These are phyloP conservation scores for Cosmopolites sordidus DNA, from an alignment of 2,888 invertebrate species.

Conservation along the genomic window DNA sequence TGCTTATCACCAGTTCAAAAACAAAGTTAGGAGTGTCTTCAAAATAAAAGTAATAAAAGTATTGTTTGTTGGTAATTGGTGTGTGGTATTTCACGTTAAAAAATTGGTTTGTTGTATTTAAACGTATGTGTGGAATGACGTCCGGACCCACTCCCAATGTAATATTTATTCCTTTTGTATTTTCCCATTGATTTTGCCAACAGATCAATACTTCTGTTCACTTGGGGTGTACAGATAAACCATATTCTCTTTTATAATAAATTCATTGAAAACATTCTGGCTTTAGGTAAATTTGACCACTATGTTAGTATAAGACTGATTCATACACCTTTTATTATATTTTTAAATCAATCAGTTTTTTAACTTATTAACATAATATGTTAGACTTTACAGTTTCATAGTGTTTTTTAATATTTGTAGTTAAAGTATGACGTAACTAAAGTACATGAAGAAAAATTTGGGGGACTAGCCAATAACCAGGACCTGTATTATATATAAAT, in stretches of 20 bases:
- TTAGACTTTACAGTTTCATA: too few relatives aligned
- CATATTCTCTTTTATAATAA: conserved; percentile 16
- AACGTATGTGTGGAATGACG: too few relatives aligned
- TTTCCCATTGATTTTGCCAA: conserved; percentile 38
- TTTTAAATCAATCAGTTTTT: too few relatives aligned
- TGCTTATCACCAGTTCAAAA: background rate
- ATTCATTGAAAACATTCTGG: background rate
- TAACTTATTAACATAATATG: too few relatives aligned
- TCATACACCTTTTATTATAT: too few relatives aligned
- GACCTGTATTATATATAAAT: too few relatives aligned
- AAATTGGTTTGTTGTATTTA: background rate
- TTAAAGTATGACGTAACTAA: background rate
- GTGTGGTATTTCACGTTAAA: background rate
- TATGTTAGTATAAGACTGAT: too few relatives aligned
- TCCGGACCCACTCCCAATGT: background rate
- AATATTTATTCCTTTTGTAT: background rate
- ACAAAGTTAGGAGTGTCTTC: background rate
- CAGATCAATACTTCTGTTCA: conserved; percentile 39
- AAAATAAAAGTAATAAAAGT: background rate
- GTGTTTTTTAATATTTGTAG: too few relatives aligned
- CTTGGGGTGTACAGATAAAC: conserved; percentile 32
- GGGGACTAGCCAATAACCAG: too few relatives aligned
- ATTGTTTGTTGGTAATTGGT: background rate
- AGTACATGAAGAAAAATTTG: too few relatives aligned
- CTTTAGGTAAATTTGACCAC: too few relatives aligned